Evolutionary conservation across 2,113 vertebrate species (phyloP).

Genomic region (Ceyx margarethae): DNA sequence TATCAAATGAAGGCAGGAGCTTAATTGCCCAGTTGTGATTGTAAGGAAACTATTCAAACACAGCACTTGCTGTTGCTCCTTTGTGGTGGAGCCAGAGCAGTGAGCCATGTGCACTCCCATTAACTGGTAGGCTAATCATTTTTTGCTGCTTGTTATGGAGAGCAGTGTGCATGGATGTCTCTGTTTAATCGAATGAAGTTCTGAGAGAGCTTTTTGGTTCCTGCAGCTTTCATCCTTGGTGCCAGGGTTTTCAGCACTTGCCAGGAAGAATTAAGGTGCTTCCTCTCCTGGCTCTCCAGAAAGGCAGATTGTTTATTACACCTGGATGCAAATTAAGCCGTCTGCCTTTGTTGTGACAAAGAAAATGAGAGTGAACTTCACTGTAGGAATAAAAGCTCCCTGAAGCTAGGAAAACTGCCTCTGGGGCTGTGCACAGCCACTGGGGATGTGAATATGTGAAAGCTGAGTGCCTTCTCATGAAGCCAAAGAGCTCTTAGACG

Average conservation of each 20-base stretch:
- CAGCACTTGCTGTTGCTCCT: neutral
- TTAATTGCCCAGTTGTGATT: slow-evolving; percentile 39
- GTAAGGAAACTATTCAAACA: neutral
- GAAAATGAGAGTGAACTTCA: neutral
- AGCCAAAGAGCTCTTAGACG: neutral
- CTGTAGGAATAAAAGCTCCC: neutral
- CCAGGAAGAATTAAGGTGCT: neutral
- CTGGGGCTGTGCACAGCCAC: rapidly evolving
- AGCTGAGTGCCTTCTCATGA: neutral
- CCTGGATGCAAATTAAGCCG: slow-evolving; percentile 27
- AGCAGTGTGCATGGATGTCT: neutral
- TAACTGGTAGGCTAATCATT: slow-evolving; percentile 3
- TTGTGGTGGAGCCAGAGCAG: neutral
- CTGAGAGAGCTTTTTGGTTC: neutral
- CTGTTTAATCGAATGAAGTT: neutral
- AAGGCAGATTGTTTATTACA: slow-evolving; percentile 55
- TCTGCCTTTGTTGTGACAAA: slow-evolving; percentile 1
- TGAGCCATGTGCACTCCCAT: neutral
- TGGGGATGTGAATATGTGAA: rapidly evolving
- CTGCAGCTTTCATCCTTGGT: neutral
- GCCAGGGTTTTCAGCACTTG: neutral
- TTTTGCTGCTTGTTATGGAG: slow-evolving; percentile 4
- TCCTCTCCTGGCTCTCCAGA: neutral
- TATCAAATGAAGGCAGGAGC: neutral
- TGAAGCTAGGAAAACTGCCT: neutral